Base-by-base conservation (phyloP, 2,888 invertebrate genomes). In the Apocheima hispidaria region DNA sequence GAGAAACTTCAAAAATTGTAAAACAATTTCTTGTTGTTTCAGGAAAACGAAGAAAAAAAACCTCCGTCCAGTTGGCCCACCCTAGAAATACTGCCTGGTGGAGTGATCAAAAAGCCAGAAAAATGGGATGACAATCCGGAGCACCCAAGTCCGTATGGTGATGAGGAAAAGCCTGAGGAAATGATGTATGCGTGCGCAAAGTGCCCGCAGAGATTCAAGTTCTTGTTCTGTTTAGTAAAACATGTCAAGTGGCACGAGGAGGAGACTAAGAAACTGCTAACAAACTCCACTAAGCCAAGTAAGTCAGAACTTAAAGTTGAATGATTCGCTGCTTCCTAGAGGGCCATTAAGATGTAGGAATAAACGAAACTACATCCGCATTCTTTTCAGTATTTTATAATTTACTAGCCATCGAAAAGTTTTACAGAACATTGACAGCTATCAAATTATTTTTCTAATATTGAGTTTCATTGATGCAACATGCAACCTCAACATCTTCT, bases 181-280 rank as follows among this genome's bases (percentile, higher is more conserved):
- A 85, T 86, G 81, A 83, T 87, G 82, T 92, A 90, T 46, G 90
- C 86, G 0, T 92, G 91, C 62, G 91, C 90, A 0, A 90, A 90
- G 63, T 92, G 91, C 54, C 81, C 90, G 0, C 79, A 88, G 50
- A 83, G 84, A 23, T 92, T 90, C 57, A 84, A 87, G 50, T 81
- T 80, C 56, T 64, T 92, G 18, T 86, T 82, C 64, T 81, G 82
- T 65, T 70, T 92, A 18, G 88, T 88, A 1, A 86, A 88, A 71
- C 91, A 92, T 72, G 90, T 92, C 0, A 83, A 83, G 52, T 82
- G 81, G 82, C 91, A 92, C 35, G 86, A 89, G 18, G 82, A 82
- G 20, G 83, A 88, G 41, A 59, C 75, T n/a, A 82, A 84, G 80
- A 60, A 81, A 78, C 78, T 73, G 14, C 59, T 51, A 9, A 58